Evolutionary conservation across 1,140 invertebrate species (phyloP).

Genomic region (Stegodyphus mimosarum): DNA sequence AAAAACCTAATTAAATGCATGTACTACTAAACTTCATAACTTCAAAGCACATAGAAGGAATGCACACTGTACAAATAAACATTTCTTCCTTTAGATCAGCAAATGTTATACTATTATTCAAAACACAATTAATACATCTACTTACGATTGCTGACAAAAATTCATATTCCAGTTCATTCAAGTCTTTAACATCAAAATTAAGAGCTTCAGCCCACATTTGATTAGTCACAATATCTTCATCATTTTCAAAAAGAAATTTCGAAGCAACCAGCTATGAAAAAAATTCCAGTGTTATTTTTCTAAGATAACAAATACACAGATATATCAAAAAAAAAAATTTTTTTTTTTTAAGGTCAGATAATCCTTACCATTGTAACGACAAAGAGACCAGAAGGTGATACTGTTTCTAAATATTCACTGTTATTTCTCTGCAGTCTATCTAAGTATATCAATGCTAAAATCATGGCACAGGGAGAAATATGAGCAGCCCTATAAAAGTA

Average conservation of each 20-base stretch:
- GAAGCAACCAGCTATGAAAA: slow-evolving; percentile 88
- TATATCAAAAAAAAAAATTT: not conserved
- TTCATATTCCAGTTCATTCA: slow-evolving; percentile 86
- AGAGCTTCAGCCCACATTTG: slow-evolving; percentile 87
- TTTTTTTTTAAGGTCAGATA: not conserved
- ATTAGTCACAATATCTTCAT: slow-evolving; percentile 71
- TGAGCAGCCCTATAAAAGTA: slow-evolving; percentile 75
- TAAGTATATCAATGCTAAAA: slow-evolving; percentile 85
- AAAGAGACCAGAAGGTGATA: slow-evolving; percentile 89
- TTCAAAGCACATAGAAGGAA: too few relatives aligned
- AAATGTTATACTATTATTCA: too few relatives aligned
- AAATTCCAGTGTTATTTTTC: not conserved
- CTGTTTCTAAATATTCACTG: slow-evolving; percentile 82
- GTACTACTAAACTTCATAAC: too few relatives aligned
- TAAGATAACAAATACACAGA: not conserved
- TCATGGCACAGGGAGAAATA: slow-evolving; percentile 84
- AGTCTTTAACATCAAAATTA: slow-evolving; percentile 77
- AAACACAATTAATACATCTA: not conserved
- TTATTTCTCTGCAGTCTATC: slow-evolving; percentile 80
- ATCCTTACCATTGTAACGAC: slow-evolving; percentile 85
- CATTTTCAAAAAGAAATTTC: slow-evolving; percentile 91
- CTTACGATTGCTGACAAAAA: slow-evolving; percentile 91
- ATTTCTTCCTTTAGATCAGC: too few relatives aligned
- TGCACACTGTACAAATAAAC: too few relatives aligned
- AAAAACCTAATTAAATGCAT: too few relatives aligned